Base-by-base conservation (phyloP, 2,888 invertebrate genomes). In the Phalera bucephala region DNA sequence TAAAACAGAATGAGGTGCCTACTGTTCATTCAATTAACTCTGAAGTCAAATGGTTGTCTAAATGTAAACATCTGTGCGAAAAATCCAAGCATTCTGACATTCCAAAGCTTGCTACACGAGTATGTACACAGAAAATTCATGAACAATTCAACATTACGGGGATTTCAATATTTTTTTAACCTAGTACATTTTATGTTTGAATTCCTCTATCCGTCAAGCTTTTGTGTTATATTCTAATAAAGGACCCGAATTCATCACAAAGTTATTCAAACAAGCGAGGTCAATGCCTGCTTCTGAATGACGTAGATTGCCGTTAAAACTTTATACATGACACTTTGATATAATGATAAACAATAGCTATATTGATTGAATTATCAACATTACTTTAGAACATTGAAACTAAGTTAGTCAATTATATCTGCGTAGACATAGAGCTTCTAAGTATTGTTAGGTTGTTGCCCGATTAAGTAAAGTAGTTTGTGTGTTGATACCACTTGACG, bases 361-460 rank as follows among this genome's bases (percentile, higher is more conserved):
- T 8, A 3, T 26, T 26, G 7, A 26, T 13, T 12, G 3, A 26
- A 13, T 26, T 26, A 26, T 13, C 26, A 26, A 7, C 12, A 33
- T 39, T 38, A 36, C 46, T 45, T 35, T 40, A 50, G 44, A 22
- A n/a, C n/a, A n/a, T n/a, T n/a, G n/a, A n/a, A n/a, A n/a, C n/a
- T n/a, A n/a, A n/a, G 38, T 23, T 22, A 58, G 40, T 12, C 31
- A 36, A 37, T 40, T 33, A 36, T 12, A 34, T 37, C 33, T 34
- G 51, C n/a, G n/a, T n/a, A n/a, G n/a, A n/a, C n/a, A n/a, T n/a
- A n/a, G n/a, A n/a, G n/a, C n/a, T 46, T 47, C 55, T 58, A 38
- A 54, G 58, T 55, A 29, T 38, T 31, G 22, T 29, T 39, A 32
- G n/a, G n/a, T n/a, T n/a, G n/a, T n/a, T n/a, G n/a, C n/a, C n/a